These are phyloP conservation scores for Metridium senile DNA, from an alignment of 92 coral and sea anemone genomes.

Conservation along the genomic window DNA sequence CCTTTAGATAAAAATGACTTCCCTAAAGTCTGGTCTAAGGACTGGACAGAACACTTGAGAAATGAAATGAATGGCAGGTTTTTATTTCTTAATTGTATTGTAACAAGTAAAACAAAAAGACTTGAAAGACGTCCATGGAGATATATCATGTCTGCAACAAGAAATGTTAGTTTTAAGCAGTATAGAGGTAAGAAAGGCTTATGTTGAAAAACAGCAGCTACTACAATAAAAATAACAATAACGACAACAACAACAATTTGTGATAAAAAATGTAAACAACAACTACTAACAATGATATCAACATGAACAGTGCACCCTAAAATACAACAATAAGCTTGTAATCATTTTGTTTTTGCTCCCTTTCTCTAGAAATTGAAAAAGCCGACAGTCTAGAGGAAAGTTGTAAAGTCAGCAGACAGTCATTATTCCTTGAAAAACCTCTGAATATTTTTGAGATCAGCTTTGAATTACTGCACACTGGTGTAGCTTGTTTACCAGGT, in stretches of 20 bases:
- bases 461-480: constrained; percentile 95
- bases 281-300: too few relatives aligned
- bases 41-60: constrained; percentile 85
- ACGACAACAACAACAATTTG: too few relatives aligned
- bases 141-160: constrained; percentile 83
- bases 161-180: constrained; percentile 77
- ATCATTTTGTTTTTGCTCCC: too few relatives aligned
- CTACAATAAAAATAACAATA: neutral
- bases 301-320: too few relatives aligned
- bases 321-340: too few relatives aligned
- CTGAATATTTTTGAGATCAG: constrained; percentile 87
- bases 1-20: constrained; percentile 85
- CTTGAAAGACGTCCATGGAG: constrained; percentile 97
- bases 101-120: constrained; percentile 67
- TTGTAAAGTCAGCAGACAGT: constrained; percentile 70
- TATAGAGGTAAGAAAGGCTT: constrained; percentile 56
- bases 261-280: too few relatives aligned
- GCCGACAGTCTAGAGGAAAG: constrained; percentile 58
- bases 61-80: constrained; percentile 87
- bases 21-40: constrained; percentile 69
- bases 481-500: constrained; percentile 92
- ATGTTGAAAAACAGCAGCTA: neutral
- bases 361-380: constrained; percentile 55
- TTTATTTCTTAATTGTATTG: constrained; percentile 88
- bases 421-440: constrained; percentile 84